Evolutionary conservation across 2,797 vertebrate genomes (phyloP), one percentile per base, ranked within the genome.

Genomic region (Manis crassicaudata): DNA sequence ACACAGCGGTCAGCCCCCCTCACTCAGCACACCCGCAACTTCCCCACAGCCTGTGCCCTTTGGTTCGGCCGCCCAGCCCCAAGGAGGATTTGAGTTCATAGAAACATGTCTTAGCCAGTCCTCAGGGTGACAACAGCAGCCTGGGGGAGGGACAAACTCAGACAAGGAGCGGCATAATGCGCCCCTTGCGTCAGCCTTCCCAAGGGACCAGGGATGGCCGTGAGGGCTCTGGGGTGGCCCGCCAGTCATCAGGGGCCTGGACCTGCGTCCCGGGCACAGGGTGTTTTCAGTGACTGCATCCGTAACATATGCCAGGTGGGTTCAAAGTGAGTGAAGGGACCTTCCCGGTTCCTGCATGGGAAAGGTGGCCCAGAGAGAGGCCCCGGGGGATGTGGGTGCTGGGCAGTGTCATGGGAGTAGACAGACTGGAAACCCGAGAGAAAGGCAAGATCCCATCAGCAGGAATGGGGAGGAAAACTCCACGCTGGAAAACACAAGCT

Each of bases 21-120:
- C 46, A 0, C 13, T 4, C 14, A 25, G 85, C 79, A 72, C 94
- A 83, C 94, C 97, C 96, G 88, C 84, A 83, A 21, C 81, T 76
- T 65, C 68, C 75, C 90, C 72, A 14, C 25, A 11, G 73, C 5
- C 2, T 25, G 43, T 35, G 70, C 29, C 92, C 43, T 67, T 89
- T 75, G 92, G 87, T 72, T 95, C 92, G 77, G 50, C 60, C 35
- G 20, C 88, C 67, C 43, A 40, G 65, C 62, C 81, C 73, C 72
- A 88, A n/a, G 6, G 37, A 89, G 20, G 50, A 82, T 70, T 84
- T 76, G 50, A 81, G 94, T 83, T 87, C 84, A 93, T 90, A 70
- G 63, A 94, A 94, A 93, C 81, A 90, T 90, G 85, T 94, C 80
- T 88, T 37, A 88, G 86, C 60, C 67, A 12, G 50, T 92, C 77